Evolutionary conservation across 2,797 vertebrate genomes (phyloP).

Genomic region (Danio kyathit): DNA sequence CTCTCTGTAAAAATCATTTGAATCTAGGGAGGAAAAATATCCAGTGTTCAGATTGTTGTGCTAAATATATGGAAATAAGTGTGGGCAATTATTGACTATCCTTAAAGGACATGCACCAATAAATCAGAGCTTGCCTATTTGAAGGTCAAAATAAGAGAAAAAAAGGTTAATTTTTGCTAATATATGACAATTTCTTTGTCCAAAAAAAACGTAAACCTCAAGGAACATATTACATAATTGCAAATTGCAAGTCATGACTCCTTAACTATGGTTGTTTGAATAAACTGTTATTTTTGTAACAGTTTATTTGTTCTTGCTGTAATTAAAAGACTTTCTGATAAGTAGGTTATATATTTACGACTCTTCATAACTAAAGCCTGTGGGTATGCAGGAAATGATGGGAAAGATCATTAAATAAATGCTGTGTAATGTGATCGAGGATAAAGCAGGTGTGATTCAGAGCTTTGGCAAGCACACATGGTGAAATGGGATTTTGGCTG

Average conservation of each 20-base stretch:
- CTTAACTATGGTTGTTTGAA: background rate
- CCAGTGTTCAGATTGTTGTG: no score
- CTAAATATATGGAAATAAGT: no score
- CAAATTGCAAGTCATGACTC: no score
- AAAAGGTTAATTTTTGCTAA: no score
- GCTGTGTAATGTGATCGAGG: slow-evolving; percentile 43
- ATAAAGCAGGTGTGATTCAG: slow-evolving; percentile 42
- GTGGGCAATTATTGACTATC: no score
- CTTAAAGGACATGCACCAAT: no score
- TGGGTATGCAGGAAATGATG: slow-evolving; percentile 8
- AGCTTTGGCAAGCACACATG: slow-evolving; percentile 36
- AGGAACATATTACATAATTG: no score
- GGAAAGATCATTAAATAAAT: slow-evolving; percentile 54
- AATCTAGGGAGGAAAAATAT: no score
- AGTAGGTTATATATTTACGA: slow-evolving; percentile 1
- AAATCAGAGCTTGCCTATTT: no score
- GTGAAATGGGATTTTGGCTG: slow-evolving; percentile 53
- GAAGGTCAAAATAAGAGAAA: no score
- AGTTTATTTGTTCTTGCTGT: background rate
- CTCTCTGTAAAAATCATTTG: no score
- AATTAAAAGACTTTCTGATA: background rate
- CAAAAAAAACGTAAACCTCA: background rate
- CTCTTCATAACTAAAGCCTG: background rate
- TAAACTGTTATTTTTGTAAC: no score
- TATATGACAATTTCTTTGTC: background rate